A percentile compares a stretch with the other conserved stretches of the same genome.
These are phyloP conservation scores for Sturmia bella DNA, from an alignment of 2,888 invertebrate species.

Conservation along the genomic window DNA sequence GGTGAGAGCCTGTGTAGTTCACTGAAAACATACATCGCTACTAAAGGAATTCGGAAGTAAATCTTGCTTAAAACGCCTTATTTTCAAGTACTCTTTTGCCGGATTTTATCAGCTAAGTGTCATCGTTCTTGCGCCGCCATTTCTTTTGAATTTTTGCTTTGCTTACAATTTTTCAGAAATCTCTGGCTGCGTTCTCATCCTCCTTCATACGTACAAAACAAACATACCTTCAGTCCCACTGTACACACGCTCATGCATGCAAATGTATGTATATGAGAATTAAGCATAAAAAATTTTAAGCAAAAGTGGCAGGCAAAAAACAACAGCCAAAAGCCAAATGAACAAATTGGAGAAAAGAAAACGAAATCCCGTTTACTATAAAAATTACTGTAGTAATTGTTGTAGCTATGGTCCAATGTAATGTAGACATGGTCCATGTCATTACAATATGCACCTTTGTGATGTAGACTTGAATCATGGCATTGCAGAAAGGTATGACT, in stretches of 20 bases:
- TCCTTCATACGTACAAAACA: not conserved
- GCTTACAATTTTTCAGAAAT: constrained; percentile 27
- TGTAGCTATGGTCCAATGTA: no score
- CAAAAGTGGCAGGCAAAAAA: constrained; percentile 41
- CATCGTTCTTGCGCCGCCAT: constrained; percentile 73
- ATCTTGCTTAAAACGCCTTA: constrained; percentile 63
- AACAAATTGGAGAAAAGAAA: constrained; percentile 57
- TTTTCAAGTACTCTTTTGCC: constrained; percentile 66
- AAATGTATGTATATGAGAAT: not conserved
- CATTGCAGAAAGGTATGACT: no score
- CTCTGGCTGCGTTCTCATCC: constrained; percentile 26
- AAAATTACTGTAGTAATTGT: constrained; percentile 50
- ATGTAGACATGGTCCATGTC: no score
- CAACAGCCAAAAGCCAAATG: constrained; percentile 32
- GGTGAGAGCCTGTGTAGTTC: constrained; percentile 31
- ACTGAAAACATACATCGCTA: constrained; percentile 43
- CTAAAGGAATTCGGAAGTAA: constrained; percentile 60
- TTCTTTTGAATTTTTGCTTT: constrained; percentile 62
- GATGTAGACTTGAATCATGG: no score
- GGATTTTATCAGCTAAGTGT: constrained; percentile 77
- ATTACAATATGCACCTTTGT: no score
- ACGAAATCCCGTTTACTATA: constrained; percentile 28
- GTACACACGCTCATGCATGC: not conserved
- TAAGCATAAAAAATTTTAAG: constrained; percentile 36
- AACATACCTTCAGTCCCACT: not conserved